These are phyloP conservation scores for Acanthosepion pharaonis DNA, from an alignment of 2,888 invertebrate genomes.

Conservation along the genomic window DNA sequence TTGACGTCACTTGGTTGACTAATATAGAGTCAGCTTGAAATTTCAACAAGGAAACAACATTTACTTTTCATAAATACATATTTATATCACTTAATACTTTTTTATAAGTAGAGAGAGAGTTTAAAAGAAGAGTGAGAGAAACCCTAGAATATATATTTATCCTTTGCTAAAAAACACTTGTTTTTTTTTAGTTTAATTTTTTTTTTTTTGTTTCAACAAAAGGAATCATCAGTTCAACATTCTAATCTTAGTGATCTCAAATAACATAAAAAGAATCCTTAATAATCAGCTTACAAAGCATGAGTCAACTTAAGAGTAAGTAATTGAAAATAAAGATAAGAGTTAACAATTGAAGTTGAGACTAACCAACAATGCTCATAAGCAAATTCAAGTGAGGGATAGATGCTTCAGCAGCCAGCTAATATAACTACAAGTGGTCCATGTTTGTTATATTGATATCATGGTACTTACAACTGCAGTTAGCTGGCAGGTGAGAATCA, in stretches of 20 bases:
- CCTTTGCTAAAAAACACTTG: too few species aligned
- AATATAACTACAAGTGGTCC: neutral
- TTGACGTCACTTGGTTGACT: too few species aligned
- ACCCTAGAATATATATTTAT: neutral
- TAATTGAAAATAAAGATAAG: neutral
- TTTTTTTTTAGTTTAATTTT: too few species aligned
- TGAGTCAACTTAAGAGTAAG: neutral
- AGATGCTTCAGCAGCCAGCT: neutral
- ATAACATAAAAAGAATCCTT: neutral
- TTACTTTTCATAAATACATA: too few species aligned
- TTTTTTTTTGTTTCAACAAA: too few species aligned
- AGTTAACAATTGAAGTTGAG: too few species aligned
- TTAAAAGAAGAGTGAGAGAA: neutral
- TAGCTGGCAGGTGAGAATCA: slow-evolving; percentile 18
- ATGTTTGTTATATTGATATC: neutral
- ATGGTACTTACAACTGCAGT: neutral
- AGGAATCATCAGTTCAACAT: too few species aligned
- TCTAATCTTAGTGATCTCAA: neutral
- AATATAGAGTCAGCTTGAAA: too few species aligned
- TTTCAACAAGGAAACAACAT: too few species aligned
- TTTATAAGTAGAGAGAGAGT: neutral
- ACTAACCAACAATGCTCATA: neutral
- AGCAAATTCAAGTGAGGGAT: neutral
- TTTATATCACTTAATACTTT: too few species aligned
- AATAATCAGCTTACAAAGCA: neutral